These are phyloP conservation scores for Rhipidura dahli DNA, from an alignment of 2,113 vertebrate genomes.

Conservation along the genomic window DNA sequence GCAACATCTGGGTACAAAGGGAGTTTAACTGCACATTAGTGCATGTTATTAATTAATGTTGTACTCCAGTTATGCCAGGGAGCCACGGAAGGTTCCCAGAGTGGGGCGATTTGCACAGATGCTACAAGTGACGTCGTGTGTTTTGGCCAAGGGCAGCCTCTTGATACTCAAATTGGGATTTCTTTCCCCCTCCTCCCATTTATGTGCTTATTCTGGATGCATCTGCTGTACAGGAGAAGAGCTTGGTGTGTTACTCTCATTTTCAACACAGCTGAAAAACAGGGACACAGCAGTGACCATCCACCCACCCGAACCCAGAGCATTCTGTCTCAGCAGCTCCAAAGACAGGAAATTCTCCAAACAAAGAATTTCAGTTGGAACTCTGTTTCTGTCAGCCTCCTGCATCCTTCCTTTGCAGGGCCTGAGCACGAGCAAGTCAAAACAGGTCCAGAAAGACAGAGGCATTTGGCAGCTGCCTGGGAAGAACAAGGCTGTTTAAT, in stretches of 20 bases:
- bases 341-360: not conserved
- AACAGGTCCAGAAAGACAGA: not conserved
- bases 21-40: not conserved
- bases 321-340: not conserved
- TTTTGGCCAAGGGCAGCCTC: not conserved
- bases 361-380: not conserved
- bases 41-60: not conserved
- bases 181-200: not conserved
- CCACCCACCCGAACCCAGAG: fast-evolving
- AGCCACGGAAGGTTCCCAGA: not conserved
- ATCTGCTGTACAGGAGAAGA: not conserved
- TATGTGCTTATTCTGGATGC: not conserved
- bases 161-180: not conserved
- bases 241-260: not conserved
- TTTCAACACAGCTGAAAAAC: not conserved
- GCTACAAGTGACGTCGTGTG: not conserved
- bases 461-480: not conserved
- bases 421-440: not conserved
- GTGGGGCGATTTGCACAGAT: not conserved
- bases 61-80: not conserved
- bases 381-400: not conserved
- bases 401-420: not conserved
- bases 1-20: slow-evolving; percentile 2
- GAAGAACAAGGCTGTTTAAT: not conserved
- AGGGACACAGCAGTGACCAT: too few species aligned